Conservation (phyloP, 1,140 invertebrate genomes). For the Papilio helenus region DNA sequence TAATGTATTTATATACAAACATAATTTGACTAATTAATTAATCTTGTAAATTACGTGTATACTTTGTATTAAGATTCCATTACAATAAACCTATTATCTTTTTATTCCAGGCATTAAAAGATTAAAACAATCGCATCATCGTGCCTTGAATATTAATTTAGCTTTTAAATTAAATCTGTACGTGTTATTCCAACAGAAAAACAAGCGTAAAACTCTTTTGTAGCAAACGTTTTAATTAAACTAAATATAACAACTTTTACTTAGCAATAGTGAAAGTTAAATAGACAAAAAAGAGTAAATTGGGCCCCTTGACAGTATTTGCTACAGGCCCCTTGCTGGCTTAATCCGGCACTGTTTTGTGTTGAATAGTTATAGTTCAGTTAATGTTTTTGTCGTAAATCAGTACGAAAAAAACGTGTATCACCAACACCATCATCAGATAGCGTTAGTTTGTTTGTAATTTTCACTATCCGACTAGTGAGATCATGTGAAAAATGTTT, state of each 20-base stretch:
- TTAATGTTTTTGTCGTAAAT: no score
- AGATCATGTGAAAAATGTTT: no score
- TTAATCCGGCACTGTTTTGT: no score
- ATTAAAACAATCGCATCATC: background rate
- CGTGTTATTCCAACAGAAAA: background rate
- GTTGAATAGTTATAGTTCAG: no score
- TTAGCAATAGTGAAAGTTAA: conserved; percentile 26
- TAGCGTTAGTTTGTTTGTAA: no score
- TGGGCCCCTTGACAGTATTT: no score
- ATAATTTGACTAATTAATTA: no score
- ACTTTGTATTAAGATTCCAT: background rate
- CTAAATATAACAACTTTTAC: conserved; percentile 7
- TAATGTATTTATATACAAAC: no score
- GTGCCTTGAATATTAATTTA: background rate
- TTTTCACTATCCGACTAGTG: no score
- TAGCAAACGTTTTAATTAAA: background rate
- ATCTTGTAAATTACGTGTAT: no score
- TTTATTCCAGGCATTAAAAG: background rate
- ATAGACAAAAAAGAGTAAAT: conserved; percentile 8
- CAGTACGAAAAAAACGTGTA: background rate
- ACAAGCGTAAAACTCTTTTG: background rate
- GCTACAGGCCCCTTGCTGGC: no score
- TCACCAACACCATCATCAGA: no score
- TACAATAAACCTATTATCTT: background rate
- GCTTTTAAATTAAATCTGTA: background rate